Evolutionary conservation across 1,140 invertebrate species (phyloP), one percentile per base, ranked within the genome.

Genomic region (Heterodera schachtii): DNA sequence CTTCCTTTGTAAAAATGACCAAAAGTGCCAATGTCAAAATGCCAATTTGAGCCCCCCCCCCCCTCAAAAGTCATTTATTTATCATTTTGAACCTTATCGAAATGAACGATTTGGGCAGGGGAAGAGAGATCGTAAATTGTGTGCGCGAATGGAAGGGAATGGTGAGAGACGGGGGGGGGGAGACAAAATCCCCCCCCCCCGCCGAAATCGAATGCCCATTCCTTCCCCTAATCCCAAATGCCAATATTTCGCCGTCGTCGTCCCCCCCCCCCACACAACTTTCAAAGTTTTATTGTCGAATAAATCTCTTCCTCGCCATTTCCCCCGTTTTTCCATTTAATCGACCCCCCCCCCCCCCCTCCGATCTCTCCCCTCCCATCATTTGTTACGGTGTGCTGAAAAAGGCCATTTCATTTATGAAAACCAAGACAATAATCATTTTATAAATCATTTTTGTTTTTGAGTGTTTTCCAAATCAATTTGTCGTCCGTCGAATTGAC

Each of bases 291-390:
- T 60, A 60, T 60, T 60, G 57, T 60, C 57, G 57, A 60, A 60
- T 60, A 60, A 60, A 60, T 60, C 57, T 60, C 57, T 60, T 60
- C 57, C 57, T 60, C 57, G 57, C 57, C 57, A 60, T 60, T 52
- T 52, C 49, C 57, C 57, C 57, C 57, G 16, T 52, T 52, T 31
- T 60, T 60, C 57, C 57, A 19, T 60, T 19, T 60, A 60, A 60
- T 60, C 57, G 57, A 2, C 57, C 57, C 57, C 57, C 3, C 57
- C 57, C 57, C 57, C 57, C 57, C 57, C 57, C 49, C 49, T 11
- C 49, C 49, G 6, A 8, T 52, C 49, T 52, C 49, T 2, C 57
- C 57, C 16, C 16, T 16, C 16, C 16, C 11, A 5, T 16, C 57
- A 60, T 60, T 60, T 60, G 57, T 60, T 60, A 60, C 57, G 57